Evolutionary conservation across 2,888 invertebrate species (phyloP), one percentile per base, ranked within the genome.

Genomic region (Ditylenchus weischeri): DNA sequence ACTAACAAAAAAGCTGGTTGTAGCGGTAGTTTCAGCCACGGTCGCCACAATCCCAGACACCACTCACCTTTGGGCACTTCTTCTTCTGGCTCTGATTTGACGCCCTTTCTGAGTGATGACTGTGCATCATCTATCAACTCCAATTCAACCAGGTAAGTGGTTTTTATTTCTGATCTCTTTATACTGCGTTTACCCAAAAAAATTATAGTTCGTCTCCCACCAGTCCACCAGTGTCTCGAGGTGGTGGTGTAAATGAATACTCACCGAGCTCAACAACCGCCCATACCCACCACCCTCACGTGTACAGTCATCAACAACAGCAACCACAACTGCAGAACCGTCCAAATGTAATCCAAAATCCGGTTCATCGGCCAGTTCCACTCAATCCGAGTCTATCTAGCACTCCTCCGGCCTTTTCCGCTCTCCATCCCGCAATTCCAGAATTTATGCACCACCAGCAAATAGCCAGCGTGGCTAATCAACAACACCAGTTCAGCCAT

Each of bases 301-400:
- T 43, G n/a, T 50, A 35, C 50, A 23, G 35, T 29, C 35, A 21
- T 29, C 19, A 58, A 19, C 35, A 11, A 54, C 19, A 58, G 35
- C 50, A 29, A 35, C 64, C n/a, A 15, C 48, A 57, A 43, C 21
- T 57, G 23, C 67, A 65, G 11, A 51, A 63, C 10, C 60, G 79
- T 7, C 79, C 79, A 3, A 78, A 78, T 61, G 78, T 80, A 35
- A 80, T 80, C 62, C 79, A 79, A 69, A 75, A 72, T 36, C 79
- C 76, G 11, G 69, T 79, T 0, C 76, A 78, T 19, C 72, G 79
- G 19, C 80, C 80, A 23, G 79, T 80, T 15, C 78, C 80, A 4
- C 49, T 76, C 5, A 69, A 73, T 49, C 74, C 68, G 15, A 61
- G 49, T 35, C 29, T 36, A 23, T 11, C 23, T 4, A 21, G 19